A percentile compares a stretch with the other conserved stretches of the same genome.
These are phyloP conservation scores for Nycticryphes semicollaris DNA, from an alignment of 2,113 vertebrate genomes.

Conservation along the genomic window DNA sequence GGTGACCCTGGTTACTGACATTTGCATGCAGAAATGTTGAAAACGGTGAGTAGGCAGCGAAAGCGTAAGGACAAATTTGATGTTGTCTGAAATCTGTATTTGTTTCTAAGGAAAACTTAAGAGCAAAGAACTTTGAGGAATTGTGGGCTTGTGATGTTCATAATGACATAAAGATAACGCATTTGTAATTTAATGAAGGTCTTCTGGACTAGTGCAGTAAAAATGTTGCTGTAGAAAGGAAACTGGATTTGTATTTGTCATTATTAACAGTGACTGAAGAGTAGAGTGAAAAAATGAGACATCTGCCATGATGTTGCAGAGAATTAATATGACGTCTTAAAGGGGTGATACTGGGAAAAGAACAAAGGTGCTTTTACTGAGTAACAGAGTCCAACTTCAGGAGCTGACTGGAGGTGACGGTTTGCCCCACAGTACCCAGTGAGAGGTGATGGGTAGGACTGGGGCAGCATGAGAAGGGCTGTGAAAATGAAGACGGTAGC, in stretches of 20 bases:
- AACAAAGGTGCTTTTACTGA: not conserved
- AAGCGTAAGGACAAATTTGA: not conserved
- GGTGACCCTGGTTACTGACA: not conserved
- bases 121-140: not conserved
- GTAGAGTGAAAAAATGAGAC: not conserved
- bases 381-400: not conserved
- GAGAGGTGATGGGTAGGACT: not conserved
- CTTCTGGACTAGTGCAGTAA: not conserved
- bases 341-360: not conserved
- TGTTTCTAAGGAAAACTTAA: not conserved
- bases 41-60: not conserved
- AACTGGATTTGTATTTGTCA: not conserved
- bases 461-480: not conserved
- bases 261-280: not conserved
- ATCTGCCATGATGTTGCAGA: not conserved
- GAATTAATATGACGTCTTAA: not conserved
- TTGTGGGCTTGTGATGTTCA: not conserved
- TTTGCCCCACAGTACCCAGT: not conserved
- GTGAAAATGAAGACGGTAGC: not conserved
- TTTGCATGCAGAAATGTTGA: not conserved
- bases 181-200: not conserved
- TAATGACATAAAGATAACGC: not conserved
- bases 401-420: not conserved
- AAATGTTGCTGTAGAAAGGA: not conserved
- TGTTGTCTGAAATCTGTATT: not conserved